phyloP scores from a whole-genome alignment of 2,113 vertebrate genomes.

The Protomyctophum bolini region DNA sequence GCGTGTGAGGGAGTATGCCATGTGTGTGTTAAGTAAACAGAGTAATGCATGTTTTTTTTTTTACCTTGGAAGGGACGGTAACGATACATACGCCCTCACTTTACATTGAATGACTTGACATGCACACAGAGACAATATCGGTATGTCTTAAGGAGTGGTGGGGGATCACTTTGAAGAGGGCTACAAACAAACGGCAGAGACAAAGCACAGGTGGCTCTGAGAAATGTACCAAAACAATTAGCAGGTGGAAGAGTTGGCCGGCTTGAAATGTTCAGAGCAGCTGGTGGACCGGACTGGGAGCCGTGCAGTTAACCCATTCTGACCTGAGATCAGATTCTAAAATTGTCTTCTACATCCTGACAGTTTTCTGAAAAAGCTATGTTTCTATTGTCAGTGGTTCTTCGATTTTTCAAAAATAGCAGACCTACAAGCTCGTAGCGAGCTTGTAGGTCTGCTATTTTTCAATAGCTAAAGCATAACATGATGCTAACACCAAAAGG shows the following conservation, averaged over 20 bases:
- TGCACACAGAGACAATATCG: conserved; percentile 48
- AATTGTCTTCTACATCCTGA: too few relatives aligned
- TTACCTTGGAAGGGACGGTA: conserved; percentile 55
- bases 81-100: conserved; percentile 48
- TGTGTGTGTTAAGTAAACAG: conserved; percentile 52
- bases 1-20: not conserved
- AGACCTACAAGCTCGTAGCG: too few relatives aligned
- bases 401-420: too few relatives aligned
- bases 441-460: too few relatives aligned
- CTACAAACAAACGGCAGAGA: conserved; percentile 29
- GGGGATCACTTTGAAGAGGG: conserved; percentile 62
- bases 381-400: too few relatives aligned
- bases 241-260: conserved; percentile 25
- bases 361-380: too few relatives aligned
- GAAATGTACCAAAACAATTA: conserved; percentile 39
- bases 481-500: too few relatives aligned
- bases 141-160: conserved; percentile 35
- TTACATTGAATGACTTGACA: conserved; percentile 53
- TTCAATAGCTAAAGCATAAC: too few relatives aligned
- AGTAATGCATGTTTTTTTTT: conserved; percentile 53
- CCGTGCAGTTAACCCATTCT: too few relatives aligned
- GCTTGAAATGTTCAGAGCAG: conserved; percentile 4
- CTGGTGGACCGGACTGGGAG: not conserved
- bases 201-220: conserved; percentile 57
- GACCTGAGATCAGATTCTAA: too few relatives aligned